Evolutionary conservation across 2,797 vertebrate species (phyloP).

Genomic region (Psittacula derbiana): DNA sequence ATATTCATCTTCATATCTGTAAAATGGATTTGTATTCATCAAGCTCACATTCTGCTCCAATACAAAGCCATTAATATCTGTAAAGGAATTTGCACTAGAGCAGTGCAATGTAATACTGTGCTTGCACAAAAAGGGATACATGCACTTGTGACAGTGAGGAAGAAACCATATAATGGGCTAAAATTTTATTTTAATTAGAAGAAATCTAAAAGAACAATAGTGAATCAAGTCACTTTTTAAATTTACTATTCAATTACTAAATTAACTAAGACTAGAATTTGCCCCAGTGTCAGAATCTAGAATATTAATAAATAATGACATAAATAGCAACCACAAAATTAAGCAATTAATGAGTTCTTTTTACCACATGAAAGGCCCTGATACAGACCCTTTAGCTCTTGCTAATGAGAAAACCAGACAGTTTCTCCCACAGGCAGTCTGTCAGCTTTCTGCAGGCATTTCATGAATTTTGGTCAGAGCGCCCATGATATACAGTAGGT

Average conservation of each 20-base stretch:
- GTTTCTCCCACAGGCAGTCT: constrained; percentile 64
- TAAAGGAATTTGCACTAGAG: background rate
- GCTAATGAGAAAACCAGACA: constrained; percentile 64
- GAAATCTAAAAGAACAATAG: constrained; percentile 42
- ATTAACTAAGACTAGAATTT: constrained; percentile 46
- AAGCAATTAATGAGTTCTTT: constrained; percentile 63
- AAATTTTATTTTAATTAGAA: background rate
- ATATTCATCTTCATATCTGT: fast-evolving
- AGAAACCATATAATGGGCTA: background rate
- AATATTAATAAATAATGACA: constrained; percentile 66
- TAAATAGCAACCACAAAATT: constrained; percentile 57
- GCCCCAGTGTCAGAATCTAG: constrained; percentile 26
- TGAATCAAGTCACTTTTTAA: background rate
- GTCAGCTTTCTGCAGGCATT: constrained; percentile 46
- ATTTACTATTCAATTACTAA: constrained; percentile 18
- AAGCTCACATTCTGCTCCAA: background rate
- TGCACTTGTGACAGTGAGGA: background rate
- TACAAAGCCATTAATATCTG: background rate
- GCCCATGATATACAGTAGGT: background rate
- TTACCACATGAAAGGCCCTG: constrained; percentile 55
- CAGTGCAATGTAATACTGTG: background rate
- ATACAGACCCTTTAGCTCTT: constrained; percentile 56
- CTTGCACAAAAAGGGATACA: background rate
- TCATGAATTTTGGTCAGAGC: constrained; percentile 20
- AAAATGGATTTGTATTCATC: background rate